phyloP scores from a whole-genome alignment of 2,113 vertebrate species.

The Pterophyllum scalare region DNA sequence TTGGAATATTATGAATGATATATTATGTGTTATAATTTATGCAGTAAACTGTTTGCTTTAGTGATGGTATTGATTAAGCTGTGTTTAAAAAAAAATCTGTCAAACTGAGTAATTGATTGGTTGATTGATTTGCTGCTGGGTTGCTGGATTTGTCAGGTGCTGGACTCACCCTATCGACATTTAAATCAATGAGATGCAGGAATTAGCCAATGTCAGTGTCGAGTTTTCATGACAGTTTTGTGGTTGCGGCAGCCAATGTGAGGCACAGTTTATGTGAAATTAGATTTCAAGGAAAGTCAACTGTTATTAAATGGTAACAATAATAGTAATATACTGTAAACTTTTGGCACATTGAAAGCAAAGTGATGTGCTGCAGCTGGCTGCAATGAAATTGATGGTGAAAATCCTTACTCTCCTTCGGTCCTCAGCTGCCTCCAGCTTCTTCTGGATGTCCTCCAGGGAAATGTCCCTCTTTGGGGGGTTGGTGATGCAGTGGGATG shows the following conservation, averaged over 20 bases:
- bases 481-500: constrained; percentile 86
- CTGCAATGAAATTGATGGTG: constrained; percentile 4
- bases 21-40: neutral
- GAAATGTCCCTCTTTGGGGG: constrained; percentile 95
- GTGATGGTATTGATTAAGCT: constrained; percentile 8
- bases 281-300: neutral
- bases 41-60: neutral
- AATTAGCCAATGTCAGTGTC: constrained; percentile 23
- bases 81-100: neutral
- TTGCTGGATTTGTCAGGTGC: constrained; percentile 30
- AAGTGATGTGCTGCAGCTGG: neutral
- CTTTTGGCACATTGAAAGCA: neutral
- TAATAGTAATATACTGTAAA: neutral
- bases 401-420: constrained; percentile 89
- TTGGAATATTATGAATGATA: neutral
- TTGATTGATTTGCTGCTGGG: constrained; percentile 51
- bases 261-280: neutral
- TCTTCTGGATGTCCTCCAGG: constrained; percentile 96
- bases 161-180: constrained; percentile 35
- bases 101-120: constrained; percentile 35
- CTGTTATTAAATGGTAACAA: neutral
- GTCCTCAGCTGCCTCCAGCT: constrained; percentile 96
- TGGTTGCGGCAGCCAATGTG: neutral
- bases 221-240: neutral
- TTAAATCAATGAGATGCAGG: constrained; percentile 37